Evolutionary conservation across 2,797 vertebrate species (phyloP), one percentile per base, ranked within the genome.

Genomic region (Antrozous pallidus): DNA sequence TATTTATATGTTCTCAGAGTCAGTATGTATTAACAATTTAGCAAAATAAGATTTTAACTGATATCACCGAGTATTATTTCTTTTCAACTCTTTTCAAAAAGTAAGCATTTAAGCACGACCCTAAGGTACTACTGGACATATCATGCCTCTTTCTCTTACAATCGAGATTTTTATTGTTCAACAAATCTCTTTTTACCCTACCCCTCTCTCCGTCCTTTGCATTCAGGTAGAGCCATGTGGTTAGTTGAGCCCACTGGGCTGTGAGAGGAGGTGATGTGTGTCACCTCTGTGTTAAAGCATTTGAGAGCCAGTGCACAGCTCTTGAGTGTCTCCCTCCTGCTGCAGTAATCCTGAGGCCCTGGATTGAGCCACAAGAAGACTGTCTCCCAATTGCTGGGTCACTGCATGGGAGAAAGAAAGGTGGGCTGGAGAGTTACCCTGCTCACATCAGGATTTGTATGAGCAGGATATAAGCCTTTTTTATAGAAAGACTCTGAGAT

Each of bases 21-120:
- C 61, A 92, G 6, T 31, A 49, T 96, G 87, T 96, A 79, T 95
- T 97, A 97, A 95, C 93, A 71, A 12, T 91, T 92, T 83, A 83
- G 11, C 40, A 92, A 75, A 86, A n/a, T 73, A 56, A 79, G 28
- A 51, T 90, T 54, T 88, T 73, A 56, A 18, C 61, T 88, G 24
- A 18, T 90, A 38, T 74, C 78, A 58, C 20, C 0, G 1, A 81
- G 12, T 8, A 5, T 77, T 42, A 69, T 70, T 95, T 85, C n/a
- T 85, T 84, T 89, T 67, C 56, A 82, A 54, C 10, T 24, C 16
- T 77, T 80, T 56, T 61, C 6, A 56, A 81, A n/a, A 83, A 61
- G 42, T 56, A 69, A 81, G 17, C 51, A 54, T 73, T n/a, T 54
- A n/a, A 80, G 51, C 9, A 7, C 0, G 6, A n/a, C 69, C 51